Evolutionary conservation across 2,113 vertebrate genomes (phyloP).

Genomic region (Gallinago media): DNA sequence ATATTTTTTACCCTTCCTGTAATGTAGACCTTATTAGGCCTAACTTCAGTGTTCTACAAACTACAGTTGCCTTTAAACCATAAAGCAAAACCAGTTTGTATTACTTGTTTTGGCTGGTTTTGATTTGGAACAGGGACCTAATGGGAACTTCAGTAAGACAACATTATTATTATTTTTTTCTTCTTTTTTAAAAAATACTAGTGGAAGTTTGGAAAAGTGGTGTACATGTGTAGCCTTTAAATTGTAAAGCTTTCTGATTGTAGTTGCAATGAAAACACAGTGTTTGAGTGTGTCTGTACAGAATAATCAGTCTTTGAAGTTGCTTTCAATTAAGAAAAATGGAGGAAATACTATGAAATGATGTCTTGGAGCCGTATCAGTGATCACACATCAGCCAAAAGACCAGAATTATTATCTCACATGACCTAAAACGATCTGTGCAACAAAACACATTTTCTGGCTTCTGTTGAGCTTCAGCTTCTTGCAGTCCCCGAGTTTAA

Average conservation of each 20-base stretch:
- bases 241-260: slow-evolving; percentile 42
- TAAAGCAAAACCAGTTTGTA: background rate
- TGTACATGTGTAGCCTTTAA: background rate
- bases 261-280: slow-evolving; percentile 65
- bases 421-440: background rate
- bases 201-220: slow-evolving; percentile 29
- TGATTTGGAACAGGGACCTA: slow-evolving; percentile 25
- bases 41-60: slow-evolving; percentile 25
- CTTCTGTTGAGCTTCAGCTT: slow-evolving; percentile 19
- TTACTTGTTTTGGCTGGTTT: slow-evolving; percentile 41
- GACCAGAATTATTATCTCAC: background rate
- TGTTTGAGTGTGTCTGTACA: slow-evolving; percentile 37
- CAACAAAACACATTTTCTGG: background rate
- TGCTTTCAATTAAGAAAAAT: background rate
- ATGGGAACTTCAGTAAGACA: slow-evolving; percentile 35
- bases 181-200: slow-evolving; percentile 7
- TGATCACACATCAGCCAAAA: background rate
- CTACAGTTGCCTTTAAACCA: slow-evolving; percentile 63
- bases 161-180: background rate
- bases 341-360: background rate
- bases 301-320: slow-evolving; percentile 5
- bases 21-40: background rate
- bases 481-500: background rate
- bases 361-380: background rate
- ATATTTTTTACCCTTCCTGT: slow-evolving; percentile 43